Evolutionary conservation across 2,797 vertebrate genomes (phyloP).

Genomic region (Sternarchorhynchus goeldii): DNA sequence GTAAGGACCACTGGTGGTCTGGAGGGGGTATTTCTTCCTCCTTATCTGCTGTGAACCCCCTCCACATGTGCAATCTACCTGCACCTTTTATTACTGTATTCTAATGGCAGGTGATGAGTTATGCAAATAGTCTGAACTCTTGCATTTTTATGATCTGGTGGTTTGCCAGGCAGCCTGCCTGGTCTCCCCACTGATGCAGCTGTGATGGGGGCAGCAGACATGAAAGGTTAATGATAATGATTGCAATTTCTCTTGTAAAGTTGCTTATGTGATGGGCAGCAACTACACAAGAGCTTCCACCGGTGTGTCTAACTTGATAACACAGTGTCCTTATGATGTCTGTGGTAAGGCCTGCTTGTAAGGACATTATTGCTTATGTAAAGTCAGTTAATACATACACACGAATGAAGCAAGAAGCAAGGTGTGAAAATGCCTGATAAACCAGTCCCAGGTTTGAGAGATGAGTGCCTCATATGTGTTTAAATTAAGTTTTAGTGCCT

Average conservation of each 20-base stretch:
- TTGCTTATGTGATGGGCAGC: background rate
- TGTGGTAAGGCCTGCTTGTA: too few relatives aligned
- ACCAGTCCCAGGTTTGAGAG: too few relatives aligned
- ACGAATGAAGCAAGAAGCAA: too few relatives aligned
- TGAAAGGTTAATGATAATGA: background rate
- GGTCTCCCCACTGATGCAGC: too few relatives aligned
- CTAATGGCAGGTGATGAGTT: background rate
- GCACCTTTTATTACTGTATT: background rate
- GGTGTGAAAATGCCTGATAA: too few relatives aligned
- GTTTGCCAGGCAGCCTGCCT: too few relatives aligned
- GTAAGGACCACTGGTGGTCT: background rate
- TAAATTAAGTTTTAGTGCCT: too few relatives aligned
- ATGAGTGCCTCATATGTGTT: too few relatives aligned
- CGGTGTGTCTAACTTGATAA: background rate
- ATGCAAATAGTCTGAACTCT: background rate
- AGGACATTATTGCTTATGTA: too few relatives aligned
- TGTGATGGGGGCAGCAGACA: background rate
- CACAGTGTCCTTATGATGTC: too few relatives aligned
- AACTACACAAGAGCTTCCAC: background rate
- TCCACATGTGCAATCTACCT: constrained; percentile 2
- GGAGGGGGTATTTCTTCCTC: background rate
- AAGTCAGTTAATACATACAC: too few relatives aligned
- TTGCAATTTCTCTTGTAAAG: background rate
- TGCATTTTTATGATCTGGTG: background rate
- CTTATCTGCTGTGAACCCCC: background rate